A percentile compares a stretch with the other conserved stretches of the same genome.
Conservation (phyloP, 2,113 vertebrate genomes). For the Gadus macrocephalus region DNA sequence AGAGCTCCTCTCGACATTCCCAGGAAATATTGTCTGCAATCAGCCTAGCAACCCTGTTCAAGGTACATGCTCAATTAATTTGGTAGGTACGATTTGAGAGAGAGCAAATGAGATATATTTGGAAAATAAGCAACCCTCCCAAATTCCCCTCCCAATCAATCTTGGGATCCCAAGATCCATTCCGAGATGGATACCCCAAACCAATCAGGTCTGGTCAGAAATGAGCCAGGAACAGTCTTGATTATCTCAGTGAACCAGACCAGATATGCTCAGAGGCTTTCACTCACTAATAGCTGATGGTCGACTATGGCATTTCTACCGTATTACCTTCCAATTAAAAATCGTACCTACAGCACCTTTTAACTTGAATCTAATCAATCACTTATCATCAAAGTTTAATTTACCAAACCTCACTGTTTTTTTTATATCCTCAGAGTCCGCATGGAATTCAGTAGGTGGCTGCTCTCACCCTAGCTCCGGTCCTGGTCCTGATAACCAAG, state of each 20-base stretch:
- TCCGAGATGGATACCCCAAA: no score
- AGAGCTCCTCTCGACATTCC: conserved; percentile 64
- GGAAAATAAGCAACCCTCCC: neutral
- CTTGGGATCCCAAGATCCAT: no score
- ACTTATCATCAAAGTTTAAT: neutral
- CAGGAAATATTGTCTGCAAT: neutral
- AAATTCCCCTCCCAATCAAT: no score
- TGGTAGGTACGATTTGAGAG: neutral
- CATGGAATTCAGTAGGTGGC: no score
- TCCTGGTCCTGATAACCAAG: neutral
- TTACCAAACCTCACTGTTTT: conserved; percentile 20
- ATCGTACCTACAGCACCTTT: no score
- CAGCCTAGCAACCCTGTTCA: neutral
- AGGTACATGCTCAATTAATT: neutral
- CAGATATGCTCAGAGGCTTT: no score
- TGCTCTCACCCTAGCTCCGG: neutral
- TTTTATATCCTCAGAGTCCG: conserved; percentile 12
- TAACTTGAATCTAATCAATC: neutral
- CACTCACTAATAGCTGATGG: no score
- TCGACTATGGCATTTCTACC: no score
- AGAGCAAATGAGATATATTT: neutral
- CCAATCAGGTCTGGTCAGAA: no score
- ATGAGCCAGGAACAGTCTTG: no score
- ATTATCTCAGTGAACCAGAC: no score
- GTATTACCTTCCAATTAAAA: no score